Evolutionary conservation across 2,888 invertebrate genomes (phyloP), one percentile per base, ranked within the genome.

Genomic region (Amblyjoppa fuscipennis): DNA sequence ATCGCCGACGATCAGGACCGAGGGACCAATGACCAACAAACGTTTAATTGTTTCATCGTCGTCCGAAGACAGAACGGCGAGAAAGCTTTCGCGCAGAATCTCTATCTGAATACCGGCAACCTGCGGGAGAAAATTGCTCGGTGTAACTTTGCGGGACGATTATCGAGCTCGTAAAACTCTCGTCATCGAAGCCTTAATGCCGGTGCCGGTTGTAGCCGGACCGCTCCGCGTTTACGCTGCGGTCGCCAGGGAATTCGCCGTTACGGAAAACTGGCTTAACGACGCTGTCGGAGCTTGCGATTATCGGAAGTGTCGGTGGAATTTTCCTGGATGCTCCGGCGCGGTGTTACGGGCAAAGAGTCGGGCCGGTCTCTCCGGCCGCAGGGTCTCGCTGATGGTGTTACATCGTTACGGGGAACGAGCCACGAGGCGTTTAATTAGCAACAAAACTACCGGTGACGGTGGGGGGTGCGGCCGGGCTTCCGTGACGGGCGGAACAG

Each of bases 351-450:
- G 38, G 20, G 20, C 11, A 41, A 68, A 25, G 64, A 34, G 34
- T 64, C 28, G 31, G 16, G 6, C 28, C 31, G 61, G 53, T 4
- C 7, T 34, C 16, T 66, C 64, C 49, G 78, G 56, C 51, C 59
- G 16, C 61, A 64, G 49, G 78, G 64, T 74, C 34, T 74, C 34
- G 77, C 45, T 49, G 84, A 74, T 77, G 34, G 75, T 64, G 56
- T 61, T 76, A 84, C 70, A 74, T 81, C 69, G 83, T 83, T 83
- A 59, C 64, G 34, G 61, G 31, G 64, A 51, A 49, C 76, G 74
- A 77, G 78, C 68, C 68, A 80, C 75, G 64, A 83, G 87, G 87
- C 87, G 91, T 92, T 93, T 93, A 93, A 93, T 93, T 93, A 93
- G 92, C 89, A 89, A 90, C 31, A 64, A 64, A 92, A 93, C 93